Percentiles rank a stretch among this genome's conserved stretches.
These are phyloP conservation scores for Circaetus cinerascens DNA, from an alignment of 2,113 vertebrate genomes.

Conservation along the genomic window DNA sequence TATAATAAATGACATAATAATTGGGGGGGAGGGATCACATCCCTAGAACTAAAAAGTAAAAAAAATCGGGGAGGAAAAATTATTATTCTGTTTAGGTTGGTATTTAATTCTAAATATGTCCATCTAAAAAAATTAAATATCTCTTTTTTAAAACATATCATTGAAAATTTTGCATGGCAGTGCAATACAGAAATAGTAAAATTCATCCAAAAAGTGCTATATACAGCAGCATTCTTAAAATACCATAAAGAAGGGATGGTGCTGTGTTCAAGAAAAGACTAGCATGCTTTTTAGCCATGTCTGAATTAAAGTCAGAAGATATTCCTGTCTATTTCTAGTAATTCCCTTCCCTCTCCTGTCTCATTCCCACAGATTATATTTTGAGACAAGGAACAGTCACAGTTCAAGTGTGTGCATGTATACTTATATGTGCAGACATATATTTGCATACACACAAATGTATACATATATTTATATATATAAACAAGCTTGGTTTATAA, in stretches of 20 bases:
- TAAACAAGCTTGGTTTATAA: slow-evolving; percentile 16
- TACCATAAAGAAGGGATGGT: background rate
- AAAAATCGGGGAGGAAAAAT: background rate
- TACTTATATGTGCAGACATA: background rate
- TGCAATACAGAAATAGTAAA: slow-evolving; percentile 77
- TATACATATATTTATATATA: background rate
- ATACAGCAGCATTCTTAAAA: slow-evolving; percentile 67
- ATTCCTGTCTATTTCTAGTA: background rate
- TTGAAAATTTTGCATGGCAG: slow-evolving; percentile 72
- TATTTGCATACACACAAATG: background rate
- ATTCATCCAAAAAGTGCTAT: slow-evolving; percentile 73
- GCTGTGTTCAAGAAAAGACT: background rate
- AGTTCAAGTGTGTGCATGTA: slow-evolving; percentile 17
- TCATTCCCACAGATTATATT: background rate
- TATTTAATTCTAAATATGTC: slow-evolving; percentile 69
- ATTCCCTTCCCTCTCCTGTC: slow-evolving; percentile 12
- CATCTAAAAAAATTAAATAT: slow-evolving; percentile 68
- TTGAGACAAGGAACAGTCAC: slow-evolving; percentile 1
- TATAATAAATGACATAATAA: slow-evolving; percentile 22
- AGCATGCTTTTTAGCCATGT: background rate
- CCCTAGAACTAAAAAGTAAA: slow-evolving; percentile 30
- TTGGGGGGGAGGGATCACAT: background rate
- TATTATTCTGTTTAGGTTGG: slow-evolving; percentile 40
- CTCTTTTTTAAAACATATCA: slow-evolving; percentile 51
- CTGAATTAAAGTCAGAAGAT: slow-evolving; percentile 1